These are phyloP conservation scores for Caradrina kadenii DNA, from an alignment of 2,888 invertebrate genomes.

Conservation along the genomic window DNA sequence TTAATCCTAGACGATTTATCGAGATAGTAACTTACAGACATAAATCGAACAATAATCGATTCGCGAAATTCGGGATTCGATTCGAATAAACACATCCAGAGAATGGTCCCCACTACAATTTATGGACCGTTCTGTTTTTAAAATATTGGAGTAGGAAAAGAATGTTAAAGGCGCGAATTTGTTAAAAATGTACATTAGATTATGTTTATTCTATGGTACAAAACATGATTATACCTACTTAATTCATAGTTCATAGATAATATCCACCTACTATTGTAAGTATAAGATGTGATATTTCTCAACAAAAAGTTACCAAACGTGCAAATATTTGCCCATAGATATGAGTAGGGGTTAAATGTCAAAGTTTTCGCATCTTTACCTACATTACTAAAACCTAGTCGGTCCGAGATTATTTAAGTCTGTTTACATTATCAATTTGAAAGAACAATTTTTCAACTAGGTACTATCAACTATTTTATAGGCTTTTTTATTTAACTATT, in stretches of 20 bases:
- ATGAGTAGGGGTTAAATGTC: slow-evolving; percentile 46
- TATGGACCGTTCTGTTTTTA: slow-evolving; percentile 30
- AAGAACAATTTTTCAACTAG: neutral
- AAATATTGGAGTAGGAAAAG: slow-evolving; percentile 39
- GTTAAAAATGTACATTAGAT: slow-evolving; percentile 1
- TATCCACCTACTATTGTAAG: neutral
- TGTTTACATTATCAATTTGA: slow-evolving; percentile 17
- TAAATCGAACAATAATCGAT: slow-evolving; percentile 55
- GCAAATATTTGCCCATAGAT: slow-evolving; percentile 46
- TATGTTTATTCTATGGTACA: neutral
- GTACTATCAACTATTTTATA: neutral
- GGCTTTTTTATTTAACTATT: too few relatives aligned
- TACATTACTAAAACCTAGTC: slow-evolving; percentile 23
- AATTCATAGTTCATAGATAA: too few relatives aligned
- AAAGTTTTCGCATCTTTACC: slow-evolving; percentile 41
- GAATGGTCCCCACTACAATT: slow-evolving; percentile 39
- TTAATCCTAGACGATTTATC: slow-evolving; percentile 26
- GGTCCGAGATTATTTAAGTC: slow-evolving; percentile 18
- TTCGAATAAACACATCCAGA: slow-evolving; percentile 51
- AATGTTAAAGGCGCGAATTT: neutral
- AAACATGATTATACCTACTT: too few relatives aligned
- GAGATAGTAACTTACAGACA: slow-evolving; percentile 35
- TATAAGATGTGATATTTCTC: slow-evolving; percentile 27
- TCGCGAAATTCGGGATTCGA: slow-evolving; percentile 37
- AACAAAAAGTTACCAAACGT: slow-evolving; percentile 29